Percentiles rank a stretch among this genome's conserved stretches.
Evolutionary conservation across 2,797 vertebrate species (phyloP).

Genomic region (Loris lydekkerianus): DNA sequence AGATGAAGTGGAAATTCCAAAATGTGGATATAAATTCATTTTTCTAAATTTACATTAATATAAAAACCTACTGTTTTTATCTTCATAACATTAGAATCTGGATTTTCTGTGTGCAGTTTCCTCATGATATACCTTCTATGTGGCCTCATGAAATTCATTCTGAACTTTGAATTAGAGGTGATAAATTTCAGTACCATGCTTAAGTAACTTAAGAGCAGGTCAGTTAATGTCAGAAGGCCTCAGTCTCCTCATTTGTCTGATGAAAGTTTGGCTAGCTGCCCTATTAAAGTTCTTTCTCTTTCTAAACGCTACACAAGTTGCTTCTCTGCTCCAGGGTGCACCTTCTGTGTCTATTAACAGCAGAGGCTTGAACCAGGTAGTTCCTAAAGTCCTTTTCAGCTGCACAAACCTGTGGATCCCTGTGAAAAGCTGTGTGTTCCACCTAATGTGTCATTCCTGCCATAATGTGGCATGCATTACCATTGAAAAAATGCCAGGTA

Average conservation of each 20-base stretch:
- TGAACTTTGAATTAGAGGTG: not conserved
- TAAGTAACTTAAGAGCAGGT: not conserved
- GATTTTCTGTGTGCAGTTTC: not conserved
- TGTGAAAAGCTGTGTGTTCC: not conserved
- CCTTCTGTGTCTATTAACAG: not conserved
- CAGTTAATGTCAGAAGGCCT: not conserved
- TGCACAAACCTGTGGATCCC: not conserved
- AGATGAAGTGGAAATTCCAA: not conserved
- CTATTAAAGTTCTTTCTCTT: not conserved
- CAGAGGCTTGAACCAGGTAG: not conserved
- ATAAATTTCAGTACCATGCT: not conserved
- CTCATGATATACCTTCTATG: not conserved
- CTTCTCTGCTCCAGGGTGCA: not conserved
- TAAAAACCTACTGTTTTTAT: not conserved
- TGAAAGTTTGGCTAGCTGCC: not conserved
- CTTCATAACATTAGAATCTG: not conserved
- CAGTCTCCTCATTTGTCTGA: not conserved
- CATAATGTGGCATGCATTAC: not conserved
- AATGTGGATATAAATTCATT: constrained; percentile 33
- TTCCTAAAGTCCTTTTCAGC: not conserved
- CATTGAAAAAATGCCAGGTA: not conserved
- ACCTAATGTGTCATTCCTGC: not conserved
- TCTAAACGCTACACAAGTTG: not conserved
- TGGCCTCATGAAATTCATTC: not conserved
- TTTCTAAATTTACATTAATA: not conserved